Evolutionary conservation across 2,113 vertebrate species (phyloP), one percentile per base, ranked within the genome.

Genomic region (Gymnobelideus leadbeateri): DNA sequence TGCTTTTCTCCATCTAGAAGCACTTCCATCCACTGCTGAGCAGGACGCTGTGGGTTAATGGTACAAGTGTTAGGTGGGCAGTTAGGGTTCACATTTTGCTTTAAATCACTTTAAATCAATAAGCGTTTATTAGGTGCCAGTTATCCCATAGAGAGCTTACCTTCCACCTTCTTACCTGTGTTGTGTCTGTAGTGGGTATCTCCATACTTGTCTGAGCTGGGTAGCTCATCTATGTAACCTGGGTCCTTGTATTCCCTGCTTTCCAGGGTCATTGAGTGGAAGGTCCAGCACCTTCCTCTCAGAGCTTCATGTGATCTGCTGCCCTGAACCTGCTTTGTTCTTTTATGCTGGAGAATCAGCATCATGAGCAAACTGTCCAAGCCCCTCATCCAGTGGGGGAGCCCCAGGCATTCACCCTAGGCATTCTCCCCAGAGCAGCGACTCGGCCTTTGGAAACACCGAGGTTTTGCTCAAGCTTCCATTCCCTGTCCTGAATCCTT

Each of bases 371-470:
- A 50, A 50, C 12, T 12, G 51, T 0, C 24, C 37, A 31, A 43
- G 25, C 37, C 50, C 23, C 0, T 31, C 25, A 4, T 31, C 25
- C 49, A 46, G 31, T 51, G 9, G 47, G 47, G 4, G 47, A 49
- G 6, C 8, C 37, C 68, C 68, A 43, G 6, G 6, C 5, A 7
- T 77, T n/a, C 37, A n/a, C 3, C 93, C 52, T 25, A 26, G 96
- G 97, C 12, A 4, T 77, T n/a, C 95, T 77, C 89, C 91, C 54
- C 95, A 57, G 94, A 25, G 24, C 68, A 94, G 0, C 92, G 47
- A 92, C 0, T 57, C 61, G 57, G 52, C 26, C 89, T 93, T 91
- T 95, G 89, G 23, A 91, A 94, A 46, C 25, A 21, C 2, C 23
- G 43, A 89, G 5, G 46, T 93, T 92, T 94, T 52, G 19, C 49